Evolutionary conservation across 1,140 invertebrate species (phyloP), one percentile per base, ranked within the genome.

Genomic region (Drosophila pallidifrons): DNA sequence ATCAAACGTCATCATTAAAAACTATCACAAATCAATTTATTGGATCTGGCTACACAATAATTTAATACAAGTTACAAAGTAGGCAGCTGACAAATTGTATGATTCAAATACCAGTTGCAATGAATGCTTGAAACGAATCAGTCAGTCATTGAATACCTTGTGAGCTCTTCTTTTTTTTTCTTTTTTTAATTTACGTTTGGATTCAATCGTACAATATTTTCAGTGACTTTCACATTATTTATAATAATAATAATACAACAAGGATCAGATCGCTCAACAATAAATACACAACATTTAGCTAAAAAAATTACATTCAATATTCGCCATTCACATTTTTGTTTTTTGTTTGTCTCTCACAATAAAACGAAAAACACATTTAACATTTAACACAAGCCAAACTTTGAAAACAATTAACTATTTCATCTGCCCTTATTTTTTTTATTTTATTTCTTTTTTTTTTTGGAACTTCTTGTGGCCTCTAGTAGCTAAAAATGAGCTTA

Each of bases 11-110:
- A 66, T 51, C 52, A 55, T 89, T 88, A 81, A 81, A 89, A 89
- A 89, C 86, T 89, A 89, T 89, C 85, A 89, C 85, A 89, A 89
- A 89, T 89, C 66, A 90, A 89, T 89, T 89, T 89, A 89, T 90
- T 85, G 81, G 75, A 74, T 89, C 74, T 89, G 77, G 67, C 77
- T 89, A 89, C 81, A 85, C 65, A 89, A 85, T 70, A 89, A 85
- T 70, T 79, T 70, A 89, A 71, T 81, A 85, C 67, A 86, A 52
- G 38, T 46, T 41, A 75, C 52, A 75, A 49, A 75, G 59, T 69
- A 70, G 66, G 65, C 49, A 68, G 51, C 75, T 74, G 52, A 57
- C 58, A 59, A 64, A 67, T 66, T 15, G 45, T 67, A 32, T 47
- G 67, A 10, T 38, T 70, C 41, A 51, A 25, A 51, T 52, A 32